Evolutionary conservation across 2,888 invertebrate species (phyloP).

Genomic region (Maniola hyperantus): DNA sequence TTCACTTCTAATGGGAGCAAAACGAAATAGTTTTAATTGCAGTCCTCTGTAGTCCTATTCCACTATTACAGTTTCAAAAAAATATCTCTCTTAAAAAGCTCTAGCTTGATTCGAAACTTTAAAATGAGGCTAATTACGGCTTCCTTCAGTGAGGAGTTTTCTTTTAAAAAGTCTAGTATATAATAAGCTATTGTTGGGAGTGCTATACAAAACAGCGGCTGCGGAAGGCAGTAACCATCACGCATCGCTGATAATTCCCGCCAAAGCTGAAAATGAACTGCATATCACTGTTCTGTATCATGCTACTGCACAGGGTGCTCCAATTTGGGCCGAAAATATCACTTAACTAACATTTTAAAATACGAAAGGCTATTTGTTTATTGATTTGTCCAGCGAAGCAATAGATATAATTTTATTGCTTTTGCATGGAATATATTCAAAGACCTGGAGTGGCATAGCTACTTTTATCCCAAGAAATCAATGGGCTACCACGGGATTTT

Average conservation of each 20-base stretch:
- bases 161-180: slow-evolving; percentile 40
- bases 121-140: slow-evolving; percentile 40
- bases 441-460: no score
- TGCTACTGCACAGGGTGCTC: slow-evolving; percentile 40
- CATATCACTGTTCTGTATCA: slow-evolving; percentile 56
- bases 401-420: no score
- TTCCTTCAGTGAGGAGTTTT: slow-evolving; percentile 38
- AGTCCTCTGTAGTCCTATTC: slow-evolving; percentile 19
- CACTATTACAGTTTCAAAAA: slow-evolving; percentile 19
- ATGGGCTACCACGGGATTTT: no score
- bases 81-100: slow-evolving; percentile 18
- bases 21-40: slow-evolving; percentile 5
- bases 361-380: no score
- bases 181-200: slow-evolving; percentile 40
- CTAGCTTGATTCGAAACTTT: slow-evolving; percentile 35
- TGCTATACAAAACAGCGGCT: slow-evolving; percentile 38
- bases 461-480: no score
- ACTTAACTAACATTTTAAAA: no score
- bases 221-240: slow-evolving; percentile 45
- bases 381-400: no score
- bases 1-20: slow-evolving; percentile 8
- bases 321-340: neutral
- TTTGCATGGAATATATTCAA: no score
- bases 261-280: slow-evolving; percentile 64
- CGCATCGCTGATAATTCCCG: slow-evolving; percentile 61